Percentiles rank a stretch among this genome's conserved stretches.
Conservation (phyloP, 1,140 invertebrate species). For the Scylla paramamosain region DNA sequence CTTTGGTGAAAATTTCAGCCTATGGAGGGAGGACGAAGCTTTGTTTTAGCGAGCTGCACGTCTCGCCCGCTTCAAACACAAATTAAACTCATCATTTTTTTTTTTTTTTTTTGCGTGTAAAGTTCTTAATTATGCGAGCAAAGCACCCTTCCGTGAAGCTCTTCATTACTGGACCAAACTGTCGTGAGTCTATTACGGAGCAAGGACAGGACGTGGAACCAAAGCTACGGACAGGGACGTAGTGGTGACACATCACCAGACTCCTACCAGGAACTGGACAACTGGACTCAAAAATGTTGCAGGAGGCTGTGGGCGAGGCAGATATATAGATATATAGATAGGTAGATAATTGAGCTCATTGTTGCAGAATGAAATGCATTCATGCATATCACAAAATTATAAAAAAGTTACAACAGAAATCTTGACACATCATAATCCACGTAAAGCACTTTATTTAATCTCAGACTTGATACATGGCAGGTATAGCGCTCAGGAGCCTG, state of each 20-base stretch:
- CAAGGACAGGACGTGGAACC: neutral
- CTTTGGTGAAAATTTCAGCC: neutral
- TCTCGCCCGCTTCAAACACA: neutral
- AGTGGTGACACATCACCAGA: no score
- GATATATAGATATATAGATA: neutral
- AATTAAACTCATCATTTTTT: neutral
- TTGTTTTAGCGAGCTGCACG: neutral
- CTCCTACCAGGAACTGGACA: no score
- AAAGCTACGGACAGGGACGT: neutral
- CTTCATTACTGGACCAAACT: neutral
- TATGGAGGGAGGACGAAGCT: neutral
- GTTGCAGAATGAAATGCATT: neutral
- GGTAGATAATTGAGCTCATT: neutral
- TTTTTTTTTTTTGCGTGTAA: neutral
- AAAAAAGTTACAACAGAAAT: no score
- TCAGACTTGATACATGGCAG: no score
- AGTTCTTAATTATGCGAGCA: slow-evolving; percentile 14
- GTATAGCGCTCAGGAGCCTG: no score
- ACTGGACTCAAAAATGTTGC: no score
- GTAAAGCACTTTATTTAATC: no score
- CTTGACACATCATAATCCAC: no score
- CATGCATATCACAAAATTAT: no score
- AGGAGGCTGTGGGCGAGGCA: no score
- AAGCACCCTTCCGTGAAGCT: neutral
- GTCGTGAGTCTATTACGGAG: neutral